Evolutionary conservation across 2,113 vertebrate species (phyloP).

Genomic region (Microcebus tavaratra): DNA sequence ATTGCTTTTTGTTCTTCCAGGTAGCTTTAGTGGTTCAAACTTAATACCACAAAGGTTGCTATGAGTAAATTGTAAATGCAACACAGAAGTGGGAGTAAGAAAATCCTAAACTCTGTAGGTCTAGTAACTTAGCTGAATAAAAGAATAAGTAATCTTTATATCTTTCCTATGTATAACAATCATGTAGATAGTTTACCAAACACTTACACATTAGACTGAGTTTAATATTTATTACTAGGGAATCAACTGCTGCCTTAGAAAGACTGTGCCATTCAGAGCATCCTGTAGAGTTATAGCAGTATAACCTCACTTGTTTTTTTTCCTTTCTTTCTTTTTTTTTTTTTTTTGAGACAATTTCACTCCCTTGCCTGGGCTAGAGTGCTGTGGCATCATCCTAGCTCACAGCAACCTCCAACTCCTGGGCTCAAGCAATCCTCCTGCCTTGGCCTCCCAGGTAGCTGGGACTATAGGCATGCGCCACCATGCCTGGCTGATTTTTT

Average conservation of each 20-base stretch:
- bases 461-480: too few species aligned
- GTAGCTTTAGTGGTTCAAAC: constrained; percentile 51
- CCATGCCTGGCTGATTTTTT: too few species aligned
- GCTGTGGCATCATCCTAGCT: too few species aligned
- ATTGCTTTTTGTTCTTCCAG: constrained; percentile 44
- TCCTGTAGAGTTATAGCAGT: neutral
- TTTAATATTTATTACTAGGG: constrained; percentile 38
- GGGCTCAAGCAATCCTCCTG: too few species aligned
- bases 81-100: neutral
- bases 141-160: constrained; percentile 32
- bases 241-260: constrained; percentile 22
- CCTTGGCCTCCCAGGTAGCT: too few species aligned
- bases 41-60: constrained; percentile 51
- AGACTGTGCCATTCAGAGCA: constrained; percentile 18
- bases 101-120: constrained; percentile 26
- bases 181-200: constrained; percentile 8
- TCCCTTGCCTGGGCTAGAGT: too few species aligned
- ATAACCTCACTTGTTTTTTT: neutral
- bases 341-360: too few species aligned
- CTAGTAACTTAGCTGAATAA: constrained; percentile 43
- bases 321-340: too few species aligned
- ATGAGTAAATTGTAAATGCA: constrained; percentile 55
- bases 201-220: neutral
- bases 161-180: neutral
- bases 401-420: too few species aligned